Conservation (phyloP, 2,888 invertebrate species). For the Pyralis farinalis region DNA sequence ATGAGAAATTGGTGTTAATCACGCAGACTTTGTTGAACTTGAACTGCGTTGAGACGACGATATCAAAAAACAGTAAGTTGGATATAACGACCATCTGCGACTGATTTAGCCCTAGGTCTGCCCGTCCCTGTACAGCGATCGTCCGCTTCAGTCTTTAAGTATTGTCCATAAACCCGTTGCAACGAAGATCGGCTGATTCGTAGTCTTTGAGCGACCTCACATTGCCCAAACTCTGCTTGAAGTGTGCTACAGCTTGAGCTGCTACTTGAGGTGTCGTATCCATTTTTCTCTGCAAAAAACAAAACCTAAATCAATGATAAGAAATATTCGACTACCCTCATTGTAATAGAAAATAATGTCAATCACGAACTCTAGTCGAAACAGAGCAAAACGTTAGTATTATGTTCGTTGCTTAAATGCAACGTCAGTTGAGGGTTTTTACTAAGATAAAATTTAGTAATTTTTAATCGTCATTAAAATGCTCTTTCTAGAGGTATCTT, state of each 20-base stretch:
- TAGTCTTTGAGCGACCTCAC: conserved; percentile 16
- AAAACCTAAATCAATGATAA: conserved; percentile 4
- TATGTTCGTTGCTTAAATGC: conserved; percentile 4
- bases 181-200: conserved; percentile 12
- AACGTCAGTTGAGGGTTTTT: not conserved
- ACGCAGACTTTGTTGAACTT: conserved; percentile 14
- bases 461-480: too few species aligned
- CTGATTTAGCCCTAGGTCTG: conserved; percentile 26
- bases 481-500: not conserved
- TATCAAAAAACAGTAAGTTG: conserved; percentile 13
- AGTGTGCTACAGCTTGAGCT: conserved; percentile 15
- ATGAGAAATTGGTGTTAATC: conserved; percentile 13
- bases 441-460: conserved; percentile 1
- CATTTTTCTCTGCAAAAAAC: conserved; percentile 12
- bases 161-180: conserved; percentile 11
- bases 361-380: conserved; percentile 8
- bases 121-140: conserved; percentile 25
- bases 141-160: conserved; percentile 11
- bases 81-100: conserved; percentile 17
- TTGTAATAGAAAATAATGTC: conserved; percentile 8
- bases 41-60: too few species aligned
- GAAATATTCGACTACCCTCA: too few species aligned
- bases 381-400: too few species aligned
- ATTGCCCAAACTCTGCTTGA: conserved; percentile 15
- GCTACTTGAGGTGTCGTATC: conserved; percentile 11